Evolutionary conservation across 2,888 invertebrate species (phyloP).

Genomic region (Beris chalybata): DNA sequence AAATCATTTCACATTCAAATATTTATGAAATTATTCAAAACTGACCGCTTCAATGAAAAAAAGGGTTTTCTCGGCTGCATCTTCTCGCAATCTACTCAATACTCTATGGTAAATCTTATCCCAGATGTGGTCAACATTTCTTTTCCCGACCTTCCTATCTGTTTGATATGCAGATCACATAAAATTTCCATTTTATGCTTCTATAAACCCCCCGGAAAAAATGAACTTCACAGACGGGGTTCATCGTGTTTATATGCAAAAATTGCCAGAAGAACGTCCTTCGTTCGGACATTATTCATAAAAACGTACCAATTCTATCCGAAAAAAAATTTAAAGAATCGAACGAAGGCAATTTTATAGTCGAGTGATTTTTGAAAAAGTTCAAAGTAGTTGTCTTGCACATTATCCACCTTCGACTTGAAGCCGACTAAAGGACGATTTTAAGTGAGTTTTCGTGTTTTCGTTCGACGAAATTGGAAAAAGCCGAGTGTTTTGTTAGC

Average conservation of each 20-base stretch:
- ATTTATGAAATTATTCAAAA: constrained; percentile 1
- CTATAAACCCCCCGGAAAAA: constrained; percentile 35
- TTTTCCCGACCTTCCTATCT: neutral
- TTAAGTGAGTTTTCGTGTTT: constrained; percentile 33
- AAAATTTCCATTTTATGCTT: constrained; percentile 41
- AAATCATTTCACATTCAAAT: neutral
- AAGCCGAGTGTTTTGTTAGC: constrained; percentile 24
- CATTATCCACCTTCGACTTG: constrained; percentile 9
- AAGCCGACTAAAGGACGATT: constrained; percentile 19
- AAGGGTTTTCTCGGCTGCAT: neutral
- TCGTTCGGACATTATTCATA: constrained; percentile 38
- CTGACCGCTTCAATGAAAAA: neutral
- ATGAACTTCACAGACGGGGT: constrained; percentile 18
- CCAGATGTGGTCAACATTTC: constrained; percentile 3
- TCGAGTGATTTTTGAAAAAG: constrained; percentile 28
- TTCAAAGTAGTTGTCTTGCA: constrained; percentile 12
- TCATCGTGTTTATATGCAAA: constrained; percentile 37
- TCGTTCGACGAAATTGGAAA: constrained; percentile 10
- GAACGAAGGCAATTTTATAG: constrained; percentile 32
- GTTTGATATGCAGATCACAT: constrained; percentile 36
- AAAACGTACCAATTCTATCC: constrained; percentile 22
- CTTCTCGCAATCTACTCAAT: neutral
- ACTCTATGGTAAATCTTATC: neutral
- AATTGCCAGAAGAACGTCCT: constrained; percentile 15
- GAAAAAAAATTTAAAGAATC: constrained; percentile 7